These are phyloP conservation scores for Penaeus chinensis DNA, from an alignment of 1,140 invertebrate species.

Conservation along the genomic window DNA sequence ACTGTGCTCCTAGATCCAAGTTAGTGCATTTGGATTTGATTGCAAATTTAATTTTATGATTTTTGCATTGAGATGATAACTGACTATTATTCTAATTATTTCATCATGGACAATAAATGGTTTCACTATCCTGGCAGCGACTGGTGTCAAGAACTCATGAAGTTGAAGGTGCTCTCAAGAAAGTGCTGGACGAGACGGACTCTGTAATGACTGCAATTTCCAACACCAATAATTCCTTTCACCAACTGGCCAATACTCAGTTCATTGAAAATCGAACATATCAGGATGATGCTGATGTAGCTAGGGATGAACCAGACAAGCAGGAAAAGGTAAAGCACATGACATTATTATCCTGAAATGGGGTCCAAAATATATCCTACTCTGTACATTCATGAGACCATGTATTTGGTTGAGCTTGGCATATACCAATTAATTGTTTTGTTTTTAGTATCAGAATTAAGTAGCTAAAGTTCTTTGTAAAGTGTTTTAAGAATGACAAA, in stretches of 20 bases:
- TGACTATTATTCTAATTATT: neutral
- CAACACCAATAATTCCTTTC: slow-evolving; percentile 53
- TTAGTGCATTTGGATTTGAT: neutral
- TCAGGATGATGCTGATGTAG: slow-evolving; percentile 51
- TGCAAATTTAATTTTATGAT: neutral
- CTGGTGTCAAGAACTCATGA: slow-evolving; percentile 56
- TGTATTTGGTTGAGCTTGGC: too few species aligned
- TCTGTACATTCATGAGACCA: too few species aligned
- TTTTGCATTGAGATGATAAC: neutral
- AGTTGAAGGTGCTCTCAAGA: slow-evolving; percentile 42
- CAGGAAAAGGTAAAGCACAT: neutral
- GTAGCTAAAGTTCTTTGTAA: too few species aligned
- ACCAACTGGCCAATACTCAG: slow-evolving; percentile 56
- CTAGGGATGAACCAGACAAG: neutral
- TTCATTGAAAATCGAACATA: slow-evolving; percentile 59
- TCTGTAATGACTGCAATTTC: slow-evolving; percentile 23
- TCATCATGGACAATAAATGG: too few species aligned
- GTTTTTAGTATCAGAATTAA: too few species aligned
- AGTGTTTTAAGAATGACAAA: too few species aligned
- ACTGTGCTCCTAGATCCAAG: neutral
- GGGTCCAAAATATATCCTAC: too few species aligned
- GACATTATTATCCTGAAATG: too few species aligned
- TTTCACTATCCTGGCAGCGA: slow-evolving; percentile 18
- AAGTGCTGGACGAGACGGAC: slow-evolving; percentile 46
- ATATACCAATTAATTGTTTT: too few species aligned